These are phyloP conservation scores for Xenentodon cancila DNA, from an alignment of 2,797 vertebrate genomes.

Conservation along the genomic window DNA sequence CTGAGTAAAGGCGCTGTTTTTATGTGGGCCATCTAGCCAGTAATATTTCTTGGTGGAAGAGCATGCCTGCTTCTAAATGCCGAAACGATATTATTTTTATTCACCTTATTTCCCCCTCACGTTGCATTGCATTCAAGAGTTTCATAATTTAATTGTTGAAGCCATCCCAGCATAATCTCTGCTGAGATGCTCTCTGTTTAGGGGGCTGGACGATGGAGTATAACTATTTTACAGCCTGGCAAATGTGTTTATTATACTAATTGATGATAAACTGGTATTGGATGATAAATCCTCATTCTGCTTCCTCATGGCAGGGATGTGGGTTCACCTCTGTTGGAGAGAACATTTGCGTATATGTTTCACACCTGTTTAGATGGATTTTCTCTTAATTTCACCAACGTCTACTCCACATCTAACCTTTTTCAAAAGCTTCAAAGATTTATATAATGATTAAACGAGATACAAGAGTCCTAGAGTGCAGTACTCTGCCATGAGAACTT, in stretches of 20 bases:
- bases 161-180: slow-evolving; percentile 22
- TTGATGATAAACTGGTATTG: slow-evolving; percentile 69
- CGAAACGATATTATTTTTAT: slow-evolving; percentile 44
- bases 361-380: slow-evolving; percentile 70
- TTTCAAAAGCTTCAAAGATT: slow-evolving; percentile 29
- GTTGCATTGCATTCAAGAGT: slow-evolving; percentile 25
- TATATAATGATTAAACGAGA: slow-evolving; percentile 54
- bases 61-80: slow-evolving; percentile 35
- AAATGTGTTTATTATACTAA: slow-evolving; percentile 67
- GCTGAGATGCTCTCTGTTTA: slow-evolving; percentile 48
- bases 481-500: neutral
- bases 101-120: slow-evolving; percentile 32
- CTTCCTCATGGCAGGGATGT: slow-evolving; percentile 41
- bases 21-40: slow-evolving; percentile 40
- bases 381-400: slow-evolving; percentile 38
- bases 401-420: slow-evolving; percentile 32
- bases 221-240: slow-evolving; percentile 46
- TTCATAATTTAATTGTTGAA: slow-evolving; percentile 36
- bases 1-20: slow-evolving; percentile 53
- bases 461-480: neutral
- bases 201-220: slow-evolving; percentile 28
- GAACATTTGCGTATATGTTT: slow-evolving; percentile 85
- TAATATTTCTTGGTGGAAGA: slow-evolving; percentile 44
- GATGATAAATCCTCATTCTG: slow-evolving; percentile 69
- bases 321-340: slow-evolving; percentile 36